Base-by-base conservation (phyloP, 2,113 vertebrate species). In the Mugil cephalus region DNA sequence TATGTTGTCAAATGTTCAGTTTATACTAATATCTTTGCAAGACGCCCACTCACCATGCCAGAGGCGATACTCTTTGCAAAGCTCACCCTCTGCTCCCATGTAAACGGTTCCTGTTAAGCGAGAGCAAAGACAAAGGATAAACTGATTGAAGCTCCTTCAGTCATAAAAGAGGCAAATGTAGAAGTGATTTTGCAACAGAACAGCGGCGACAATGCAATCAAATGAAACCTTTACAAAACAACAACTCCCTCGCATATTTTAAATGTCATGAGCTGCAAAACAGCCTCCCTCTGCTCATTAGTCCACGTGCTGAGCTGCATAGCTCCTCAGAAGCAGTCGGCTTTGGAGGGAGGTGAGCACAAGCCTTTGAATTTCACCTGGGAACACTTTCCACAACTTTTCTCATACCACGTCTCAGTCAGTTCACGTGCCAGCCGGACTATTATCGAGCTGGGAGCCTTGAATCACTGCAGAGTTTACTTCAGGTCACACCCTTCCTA, bases 61-160 rank as follows among this genome's bases (percentile, higher is more conserved):
- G 96, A 96, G 12, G 97, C 95, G 45, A 98, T 97, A 89, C 96
- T 94, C 93, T 96, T 97, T 78, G 97, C 96, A 93, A 97, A 98
- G 85, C 95, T 96, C 89, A 98, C 96, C 69, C 97, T 96, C 93
- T 97, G 96, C 67, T 96, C 90, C 97, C 97, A 98, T 79, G 96
- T 94, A 90, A 97, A 97, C 0, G 93, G 94, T 50, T 98, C 97
- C 96, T 98, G 91, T 86, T 42, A 43, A 45, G 46, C 38, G 53
- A 14, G 1, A 74, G 42, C 21, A 82, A 85, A 79, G 42, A 83
- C 30, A 84, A 43, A 42, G 7, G 13, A 30, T 30, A 61, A 59
- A 75, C 69, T 6, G 70, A 70, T 17, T 65, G 46, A 74, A 19
- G 36, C 5, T 51, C 18, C 30, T 7, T 56, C 8, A 60, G 38